Evolutionary conservation across 2,113 vertebrate genomes (phyloP).

Genomic region (Triplophysa rosa): DNA sequence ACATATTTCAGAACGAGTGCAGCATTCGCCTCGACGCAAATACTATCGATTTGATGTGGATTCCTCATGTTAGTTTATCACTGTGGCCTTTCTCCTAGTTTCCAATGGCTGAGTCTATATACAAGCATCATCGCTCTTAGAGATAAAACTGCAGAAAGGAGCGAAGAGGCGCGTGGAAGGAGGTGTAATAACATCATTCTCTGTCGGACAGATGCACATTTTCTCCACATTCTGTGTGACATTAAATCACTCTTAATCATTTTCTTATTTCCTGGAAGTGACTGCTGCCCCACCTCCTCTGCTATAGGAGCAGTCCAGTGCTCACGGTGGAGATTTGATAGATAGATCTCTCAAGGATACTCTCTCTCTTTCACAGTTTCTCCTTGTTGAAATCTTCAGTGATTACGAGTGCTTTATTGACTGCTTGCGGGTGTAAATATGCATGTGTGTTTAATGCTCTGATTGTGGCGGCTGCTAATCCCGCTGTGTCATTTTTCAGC

Average conservation of each 20-base stretch:
- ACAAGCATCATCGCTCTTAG: conserved; percentile 33
- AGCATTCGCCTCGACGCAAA: neutral
- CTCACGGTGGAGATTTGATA: conserved; percentile 53
- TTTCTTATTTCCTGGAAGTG: conserved; percentile 71
- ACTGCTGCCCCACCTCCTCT: conserved; percentile 53
- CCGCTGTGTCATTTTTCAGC: conserved; percentile 38
- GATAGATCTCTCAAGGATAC: conserved; percentile 51
- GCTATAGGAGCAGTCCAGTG: conserved; percentile 50
- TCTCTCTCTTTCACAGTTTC: conserved; percentile 10
- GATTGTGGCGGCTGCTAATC: conserved; percentile 19
- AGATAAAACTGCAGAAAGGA: neutral
- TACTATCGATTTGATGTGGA: conserved; percentile 10
- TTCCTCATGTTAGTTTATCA: conserved; percentile 25
- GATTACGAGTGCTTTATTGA: conserved; percentile 37
- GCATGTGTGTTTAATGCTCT: conserved; percentile 33
- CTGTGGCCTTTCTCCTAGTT: conserved; percentile 19
- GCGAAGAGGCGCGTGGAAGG: conserved; percentile 18
- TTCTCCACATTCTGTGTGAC: conserved; percentile 57
- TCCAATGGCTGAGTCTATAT: conserved; percentile 27
- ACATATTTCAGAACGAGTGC: conserved; percentile 21
- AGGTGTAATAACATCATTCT: conserved; percentile 63
- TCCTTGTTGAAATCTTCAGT: neutral
- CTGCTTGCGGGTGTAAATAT: conserved; percentile 15
- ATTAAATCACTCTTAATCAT: conserved; percentile 72
- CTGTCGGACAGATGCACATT: conserved; percentile 63